Evolutionary conservation across 2,888 invertebrate genomes (phyloP).

Genomic region (Morpho deidamia): DNA sequence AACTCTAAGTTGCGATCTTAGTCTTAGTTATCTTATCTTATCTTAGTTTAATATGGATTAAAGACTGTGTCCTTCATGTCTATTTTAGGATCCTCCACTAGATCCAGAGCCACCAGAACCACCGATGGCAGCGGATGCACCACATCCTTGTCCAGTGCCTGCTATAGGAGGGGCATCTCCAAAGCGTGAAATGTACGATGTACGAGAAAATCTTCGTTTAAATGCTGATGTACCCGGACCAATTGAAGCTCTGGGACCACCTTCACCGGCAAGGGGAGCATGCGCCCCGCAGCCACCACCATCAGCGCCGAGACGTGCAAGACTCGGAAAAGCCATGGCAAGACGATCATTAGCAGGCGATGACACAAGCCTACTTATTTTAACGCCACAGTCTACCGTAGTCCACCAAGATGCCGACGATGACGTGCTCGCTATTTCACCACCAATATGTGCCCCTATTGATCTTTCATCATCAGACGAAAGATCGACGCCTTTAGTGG

Average conservation of each 20-base stretch:
- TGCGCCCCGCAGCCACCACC: conserved; percentile 80
- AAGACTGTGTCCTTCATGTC: no score
- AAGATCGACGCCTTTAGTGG: conserved; percentile 60
- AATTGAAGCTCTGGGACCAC: conserved; percentile 75
- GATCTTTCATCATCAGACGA: conserved; percentile 73
- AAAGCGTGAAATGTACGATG: conserved; percentile 61
- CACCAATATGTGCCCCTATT: conserved; percentile 62
- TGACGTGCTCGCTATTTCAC: conserved; percentile 70
- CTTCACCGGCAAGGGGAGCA: conserved; percentile 83
- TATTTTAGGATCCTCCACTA: conserved; percentile 59
- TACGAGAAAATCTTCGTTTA: conserved; percentile 57
- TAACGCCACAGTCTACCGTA: conserved; percentile 42
- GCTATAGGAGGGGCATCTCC: conserved; percentile 68
- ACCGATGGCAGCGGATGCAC: conserved; percentile 59
- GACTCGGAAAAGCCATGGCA: conserved; percentile 82
- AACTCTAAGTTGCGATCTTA: no score
- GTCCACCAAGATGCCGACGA: conserved; percentile 70
- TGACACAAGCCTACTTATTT: conserved; percentile 70
- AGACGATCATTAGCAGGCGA: conserved; percentile 79
- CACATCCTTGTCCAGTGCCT: conserved; percentile 58
- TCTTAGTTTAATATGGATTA: no score
- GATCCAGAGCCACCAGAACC: conserved; percentile 51
- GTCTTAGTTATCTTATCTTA: no score
- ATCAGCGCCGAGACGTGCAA: conserved; percentile 62
- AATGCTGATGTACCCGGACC: conserved; percentile 53